Percentiles rank a stretch among this genome's conserved stretches.
Conservation (phyloP, 2,797 vertebrate species). For the Streptopelia turtur region DNA sequence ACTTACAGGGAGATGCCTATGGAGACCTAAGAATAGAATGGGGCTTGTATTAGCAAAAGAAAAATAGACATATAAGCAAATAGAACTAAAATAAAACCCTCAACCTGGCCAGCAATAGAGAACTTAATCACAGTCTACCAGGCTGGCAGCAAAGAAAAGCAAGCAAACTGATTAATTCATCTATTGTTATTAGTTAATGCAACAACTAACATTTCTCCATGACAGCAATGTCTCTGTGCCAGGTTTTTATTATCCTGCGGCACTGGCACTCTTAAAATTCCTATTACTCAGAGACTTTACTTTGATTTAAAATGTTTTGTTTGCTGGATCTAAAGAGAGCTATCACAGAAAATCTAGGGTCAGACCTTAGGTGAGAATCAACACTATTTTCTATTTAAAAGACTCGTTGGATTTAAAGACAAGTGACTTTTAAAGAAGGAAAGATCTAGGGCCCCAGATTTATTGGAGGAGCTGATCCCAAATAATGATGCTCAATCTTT, state of each 20-base stretch:
- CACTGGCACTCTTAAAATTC: conserved; percentile 36
- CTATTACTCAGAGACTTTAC: conserved; percentile 38
- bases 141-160: conserved; percentile 4
- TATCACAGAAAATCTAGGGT: neutral
- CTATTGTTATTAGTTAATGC: conserved; percentile 65
- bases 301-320: conserved; percentile 37
- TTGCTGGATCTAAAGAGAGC: neutral
- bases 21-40: neutral
- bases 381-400: neutral
- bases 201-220: conserved; percentile 59
- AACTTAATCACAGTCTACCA: conserved; percentile 54
- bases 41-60: neutral
- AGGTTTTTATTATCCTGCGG: conserved; percentile 65
- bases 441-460: neutral
- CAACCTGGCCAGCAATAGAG: neutral
- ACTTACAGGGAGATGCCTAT: neutral
- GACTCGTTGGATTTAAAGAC: neutral
- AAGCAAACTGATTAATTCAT: conserved; percentile 50
- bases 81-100: conserved; percentile 27
- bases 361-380: neutral
- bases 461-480: neutral
- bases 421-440: neutral
- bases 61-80: conserved; percentile 38
- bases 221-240: conserved; percentile 39
- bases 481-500: neutral